These are phyloP conservation scores for Acrocyrtus sp. DNA, from an alignment of 2,888 invertebrate species.

Conservation along the genomic window DNA sequence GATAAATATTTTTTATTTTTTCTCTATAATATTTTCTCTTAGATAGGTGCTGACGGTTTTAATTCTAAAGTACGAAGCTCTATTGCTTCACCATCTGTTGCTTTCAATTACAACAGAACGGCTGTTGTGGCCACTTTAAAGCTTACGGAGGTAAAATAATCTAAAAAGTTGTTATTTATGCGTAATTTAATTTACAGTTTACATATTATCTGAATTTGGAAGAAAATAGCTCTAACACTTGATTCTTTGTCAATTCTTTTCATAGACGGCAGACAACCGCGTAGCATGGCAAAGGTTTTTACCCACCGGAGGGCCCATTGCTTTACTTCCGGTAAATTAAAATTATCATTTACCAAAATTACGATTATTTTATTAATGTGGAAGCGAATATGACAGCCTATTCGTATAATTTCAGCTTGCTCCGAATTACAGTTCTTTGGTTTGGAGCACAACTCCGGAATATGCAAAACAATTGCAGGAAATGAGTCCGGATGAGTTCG, in stretches of 20 bases:
- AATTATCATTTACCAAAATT: no score
- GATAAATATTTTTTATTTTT: not conserved
- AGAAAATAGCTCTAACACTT: no score
- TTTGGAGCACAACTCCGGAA: conserved; percentile 86
- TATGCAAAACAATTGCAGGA: conserved; percentile 79
- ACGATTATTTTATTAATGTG: not conserved
- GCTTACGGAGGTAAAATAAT: conserved; percentile 76
- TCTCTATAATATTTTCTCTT: no score
- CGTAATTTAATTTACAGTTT: not conserved
- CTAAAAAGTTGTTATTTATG: not conserved
- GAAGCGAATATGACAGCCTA: not conserved
- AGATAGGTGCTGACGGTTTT: conserved; percentile 95
- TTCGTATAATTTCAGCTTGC: conserved; percentile 71
- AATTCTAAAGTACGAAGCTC: conserved; percentile 86
- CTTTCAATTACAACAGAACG: conserved; percentile 88
- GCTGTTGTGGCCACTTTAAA: conserved; percentile 92
- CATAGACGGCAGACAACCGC: conserved; percentile 78
- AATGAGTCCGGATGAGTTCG: conserved; percentile 81
- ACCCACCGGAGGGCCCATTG: conserved; percentile 86
- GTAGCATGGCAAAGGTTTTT: conserved; percentile 98
- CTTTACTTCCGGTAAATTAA: conserved; percentile 83
- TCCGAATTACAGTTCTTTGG: conserved; percentile 83
- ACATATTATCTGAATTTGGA: no score
- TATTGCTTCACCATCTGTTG: conserved; percentile 83
- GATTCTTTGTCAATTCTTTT: conserved; percentile 52